These are phyloP conservation scores for Spheniscus mendiculus DNA, from an alignment of 2,113 vertebrate species.

Conservation along the genomic window DNA sequence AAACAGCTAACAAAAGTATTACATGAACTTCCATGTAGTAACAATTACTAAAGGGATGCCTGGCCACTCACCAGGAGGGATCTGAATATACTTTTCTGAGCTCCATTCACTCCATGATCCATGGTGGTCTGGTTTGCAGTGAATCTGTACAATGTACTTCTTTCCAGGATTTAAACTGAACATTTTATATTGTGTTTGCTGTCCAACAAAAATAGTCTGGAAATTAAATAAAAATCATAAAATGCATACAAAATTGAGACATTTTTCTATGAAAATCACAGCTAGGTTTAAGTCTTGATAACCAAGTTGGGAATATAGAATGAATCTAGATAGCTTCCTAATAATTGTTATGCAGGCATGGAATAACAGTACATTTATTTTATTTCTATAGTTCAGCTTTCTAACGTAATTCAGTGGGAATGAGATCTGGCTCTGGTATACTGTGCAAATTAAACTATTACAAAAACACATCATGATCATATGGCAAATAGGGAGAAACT, in stretches of 20 bases:
- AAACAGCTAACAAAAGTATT: background rate
- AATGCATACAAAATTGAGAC: background rate
- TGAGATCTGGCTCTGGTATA: background rate
- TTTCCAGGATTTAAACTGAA: conserved; percentile 85
- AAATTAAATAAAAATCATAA: conserved; percentile 26
- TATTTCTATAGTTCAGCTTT: background rate
- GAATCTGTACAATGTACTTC: conserved; percentile 86
- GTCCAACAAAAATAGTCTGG: conserved; percentile 83
- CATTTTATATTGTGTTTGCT: conserved; percentile 86
- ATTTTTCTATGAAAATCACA: background rate
- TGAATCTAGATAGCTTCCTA: background rate
- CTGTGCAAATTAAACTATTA: background rate
- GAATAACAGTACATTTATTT: background rate
- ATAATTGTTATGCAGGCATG: background rate
- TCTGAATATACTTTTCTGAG: conserved; percentile 55
- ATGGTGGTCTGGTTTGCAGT: conserved; percentile 86
- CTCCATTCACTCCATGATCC: conserved; percentile 77
- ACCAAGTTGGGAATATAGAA: background rate
- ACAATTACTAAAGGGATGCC: background rate
- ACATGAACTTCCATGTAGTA: background rate
- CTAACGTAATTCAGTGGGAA: background rate
- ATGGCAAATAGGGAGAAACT: background rate
- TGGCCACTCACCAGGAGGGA: conserved; percentile 71
- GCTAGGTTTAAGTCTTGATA: background rate
- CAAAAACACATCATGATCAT: background rate